Evolutionary conservation across 2,797 vertebrate genomes (phyloP), one percentile per base, ranked within the genome.

Genomic region (Leptoclinus maculatus): DNA sequence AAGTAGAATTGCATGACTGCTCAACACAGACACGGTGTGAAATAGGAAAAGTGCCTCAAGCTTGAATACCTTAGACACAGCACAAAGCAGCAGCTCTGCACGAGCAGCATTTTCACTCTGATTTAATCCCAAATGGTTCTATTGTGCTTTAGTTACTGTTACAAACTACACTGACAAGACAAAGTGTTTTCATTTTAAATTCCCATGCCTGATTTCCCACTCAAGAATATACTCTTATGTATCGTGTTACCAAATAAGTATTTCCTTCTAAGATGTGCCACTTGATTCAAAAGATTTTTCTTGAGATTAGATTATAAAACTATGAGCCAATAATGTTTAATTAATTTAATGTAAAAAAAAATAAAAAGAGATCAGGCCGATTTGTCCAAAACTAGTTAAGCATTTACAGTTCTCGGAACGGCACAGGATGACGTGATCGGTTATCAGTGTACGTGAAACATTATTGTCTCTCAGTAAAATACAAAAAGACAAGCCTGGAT

Each of bases 1-100:
- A 74, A 54, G 32, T 38, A 58, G 39, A 68, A 56, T 4, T 58
- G 47, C 60, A 64, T 49, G 54, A 76, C 56, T 54, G 68, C 54
- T 83, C 14, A 36, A 78, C 66, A 86, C 60, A 82, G 39, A 83
- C 80, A 67, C 23, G 38, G 34, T 75, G 38, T 79, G 38, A 86
- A 82, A 71, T 38, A 47, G 72, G 47, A 74, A 64, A 82, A 84
- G 63, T 47, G 68, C 77, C 74, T n/a, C 38, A 2, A 83, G 80
- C 76, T 72, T 72, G 71, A 83, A 83, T 78, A 80, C 73, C 21
- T 87, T 51, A 76, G 45, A 82, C 12, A 17, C 47, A 56, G 70
- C 64, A 63, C 47, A 82, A 78, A 80, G 45, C 59, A 83, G 68
- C 76, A 19, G 57, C 72, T 83, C 69, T 41, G 69, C 47, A 64